phyloP scores from a whole-genome alignment of 2,113 vertebrate species.

The Mola mola region DNA sequence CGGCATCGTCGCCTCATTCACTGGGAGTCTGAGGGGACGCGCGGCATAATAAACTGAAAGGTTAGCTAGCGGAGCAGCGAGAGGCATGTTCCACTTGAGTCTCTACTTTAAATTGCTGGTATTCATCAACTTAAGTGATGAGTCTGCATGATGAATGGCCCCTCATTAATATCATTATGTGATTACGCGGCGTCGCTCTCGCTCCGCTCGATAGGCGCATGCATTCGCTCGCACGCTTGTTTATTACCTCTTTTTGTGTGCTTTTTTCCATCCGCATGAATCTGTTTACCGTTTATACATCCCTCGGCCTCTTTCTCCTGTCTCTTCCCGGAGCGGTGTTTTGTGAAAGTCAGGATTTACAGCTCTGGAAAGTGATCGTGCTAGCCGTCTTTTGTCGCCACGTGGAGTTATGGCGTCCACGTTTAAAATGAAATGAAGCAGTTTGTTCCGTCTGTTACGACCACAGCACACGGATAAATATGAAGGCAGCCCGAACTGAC shows the following conservation, averaged over 20 bases:
- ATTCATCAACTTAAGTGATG: slow-evolving; percentile 79
- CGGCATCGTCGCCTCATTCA: slow-evolving; percentile 21
- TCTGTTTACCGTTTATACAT: not conserved
- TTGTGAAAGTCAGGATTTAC: not conserved
- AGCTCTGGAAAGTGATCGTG: not conserved
- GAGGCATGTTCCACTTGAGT: slow-evolving; percentile 68
- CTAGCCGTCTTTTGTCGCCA: not conserved
- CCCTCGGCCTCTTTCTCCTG: not conserved
- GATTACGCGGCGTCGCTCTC: slow-evolving; percentile 54
- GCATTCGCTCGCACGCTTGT: not conserved
- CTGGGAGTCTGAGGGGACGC: slow-evolving; percentile 33
- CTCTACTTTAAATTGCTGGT: slow-evolving; percentile 73
- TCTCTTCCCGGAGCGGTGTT: not conserved
- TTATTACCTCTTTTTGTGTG: not conserved
- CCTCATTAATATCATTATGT: slow-evolving; percentile 77
- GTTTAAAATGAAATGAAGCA: no score
- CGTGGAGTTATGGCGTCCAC: no score
- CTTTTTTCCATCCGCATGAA: not conserved
- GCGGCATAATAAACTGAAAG: slow-evolving; percentile 65
- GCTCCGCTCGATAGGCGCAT: slow-evolving; percentile 27
- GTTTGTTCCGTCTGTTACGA: no score
- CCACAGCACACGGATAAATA: no score
- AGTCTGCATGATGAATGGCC: slow-evolving; percentile 72
- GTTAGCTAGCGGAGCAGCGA: slow-evolving; percentile 61
- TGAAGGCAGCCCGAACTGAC: no score